Evolutionary conservation across 2,888 invertebrate species (phyloP).

Genomic region (Caenorhabditis drosophilae): DNA sequence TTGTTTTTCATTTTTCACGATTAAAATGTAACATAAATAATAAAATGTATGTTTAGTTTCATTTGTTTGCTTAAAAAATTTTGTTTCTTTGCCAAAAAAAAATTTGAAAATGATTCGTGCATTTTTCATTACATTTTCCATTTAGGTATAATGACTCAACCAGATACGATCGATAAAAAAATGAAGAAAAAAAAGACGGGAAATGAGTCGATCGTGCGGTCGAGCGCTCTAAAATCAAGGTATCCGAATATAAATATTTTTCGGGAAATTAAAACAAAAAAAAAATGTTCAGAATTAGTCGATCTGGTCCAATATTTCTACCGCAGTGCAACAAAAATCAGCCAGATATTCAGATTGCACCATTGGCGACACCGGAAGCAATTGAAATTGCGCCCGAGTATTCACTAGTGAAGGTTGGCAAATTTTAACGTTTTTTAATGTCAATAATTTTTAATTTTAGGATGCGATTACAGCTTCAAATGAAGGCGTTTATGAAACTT

Average conservation of each 20-base stretch:
- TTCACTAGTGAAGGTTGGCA: constrained; percentile 31
- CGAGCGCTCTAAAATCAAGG: background rate
- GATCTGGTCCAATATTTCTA: constrained; percentile 12
- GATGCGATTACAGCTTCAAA: constrained; percentile 22
- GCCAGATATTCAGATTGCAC: constrained; percentile 36
- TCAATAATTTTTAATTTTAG: constrained; percentile 1
- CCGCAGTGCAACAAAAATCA: constrained; percentile 5
- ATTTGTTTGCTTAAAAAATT: too few relatives aligned
- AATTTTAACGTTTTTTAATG: background rate
- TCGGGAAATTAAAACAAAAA: too few relatives aligned
- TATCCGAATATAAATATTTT: too few relatives aligned
- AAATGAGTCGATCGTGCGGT: background rate
- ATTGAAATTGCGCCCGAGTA: constrained; percentile 50
- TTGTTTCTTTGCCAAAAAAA: too few relatives aligned
- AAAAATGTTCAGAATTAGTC: constrained; percentile 15
- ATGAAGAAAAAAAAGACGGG: background rate
- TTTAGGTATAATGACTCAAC: too few relatives aligned
- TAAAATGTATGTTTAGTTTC: too few relatives aligned
- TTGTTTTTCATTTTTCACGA: too few relatives aligned
- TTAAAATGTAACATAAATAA: too few relatives aligned
- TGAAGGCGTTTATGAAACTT: constrained; percentile 25
- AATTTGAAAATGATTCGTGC: too few relatives aligned
- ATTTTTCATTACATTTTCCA: too few relatives aligned
- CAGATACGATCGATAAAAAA: background rate
- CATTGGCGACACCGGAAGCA: constrained; percentile 51